These are phyloP conservation scores for Periophthalmus modestus DNA, from an alignment of 2,113 vertebrate genomes.

Conservation along the genomic window DNA sequence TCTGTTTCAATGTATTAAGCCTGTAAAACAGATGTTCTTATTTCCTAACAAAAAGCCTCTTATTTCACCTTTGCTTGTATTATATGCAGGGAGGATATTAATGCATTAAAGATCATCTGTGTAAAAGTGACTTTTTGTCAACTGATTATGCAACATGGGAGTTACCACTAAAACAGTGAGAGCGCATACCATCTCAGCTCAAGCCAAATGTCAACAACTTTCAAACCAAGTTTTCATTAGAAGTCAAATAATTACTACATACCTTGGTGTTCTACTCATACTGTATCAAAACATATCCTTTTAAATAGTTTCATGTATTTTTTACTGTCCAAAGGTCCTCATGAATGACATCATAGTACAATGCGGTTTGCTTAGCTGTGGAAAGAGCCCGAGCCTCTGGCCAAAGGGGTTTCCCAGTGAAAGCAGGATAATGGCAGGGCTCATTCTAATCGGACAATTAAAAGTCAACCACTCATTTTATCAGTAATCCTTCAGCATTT, in stretches of 20 bases:
- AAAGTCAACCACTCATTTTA: background rate
- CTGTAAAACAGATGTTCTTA: background rate
- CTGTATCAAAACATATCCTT: background rate
- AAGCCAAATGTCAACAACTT: conserved; percentile 14
- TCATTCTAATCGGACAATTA: conserved; percentile 7
- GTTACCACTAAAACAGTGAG: conserved; percentile 10
- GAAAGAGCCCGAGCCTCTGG: conserved; percentile 12
- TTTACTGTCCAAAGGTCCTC: conserved; percentile 7
- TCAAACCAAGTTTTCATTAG: background rate
- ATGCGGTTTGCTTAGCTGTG: conserved; percentile 12
- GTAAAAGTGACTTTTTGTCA: background rate
- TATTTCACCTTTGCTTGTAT: background rate
- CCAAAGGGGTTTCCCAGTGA: conserved; percentile 33
- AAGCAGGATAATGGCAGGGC: background rate
- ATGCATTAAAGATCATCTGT: background rate
- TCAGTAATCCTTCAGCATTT: background rate
- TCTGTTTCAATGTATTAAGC: background rate
- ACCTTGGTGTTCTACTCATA: too few relatives aligned
- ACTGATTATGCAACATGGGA: conserved; percentile 15
- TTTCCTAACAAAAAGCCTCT: background rate
- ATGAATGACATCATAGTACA: conserved; percentile 28
- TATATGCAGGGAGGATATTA: conserved; percentile 6
- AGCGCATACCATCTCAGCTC: conserved; percentile 11
- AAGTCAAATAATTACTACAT: background rate
- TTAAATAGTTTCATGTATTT: background rate